These are phyloP conservation scores for Conopomorpha cramerella DNA, from an alignment of 1,140 invertebrate species.

Conservation along the genomic window DNA sequence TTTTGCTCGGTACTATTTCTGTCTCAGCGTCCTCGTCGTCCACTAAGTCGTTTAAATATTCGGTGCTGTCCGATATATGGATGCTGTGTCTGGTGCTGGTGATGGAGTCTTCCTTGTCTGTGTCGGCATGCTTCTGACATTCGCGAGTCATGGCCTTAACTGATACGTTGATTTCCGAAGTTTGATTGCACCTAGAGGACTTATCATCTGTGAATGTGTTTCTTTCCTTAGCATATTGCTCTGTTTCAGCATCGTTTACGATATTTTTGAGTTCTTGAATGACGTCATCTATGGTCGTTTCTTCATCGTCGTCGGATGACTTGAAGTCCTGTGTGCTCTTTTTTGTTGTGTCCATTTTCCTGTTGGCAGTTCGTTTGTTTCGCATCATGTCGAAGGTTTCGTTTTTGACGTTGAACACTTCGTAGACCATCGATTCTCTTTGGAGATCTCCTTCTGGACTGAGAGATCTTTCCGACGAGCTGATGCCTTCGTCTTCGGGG, in stretches of 20 bases:
- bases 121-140: slow-evolving; percentile 28
- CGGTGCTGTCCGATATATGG: slow-evolving; percentile 39
- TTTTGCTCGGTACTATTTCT: slow-evolving; percentile 66
- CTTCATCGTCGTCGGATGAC: slow-evolving; percentile 69
- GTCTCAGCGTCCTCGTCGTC: slow-evolving; percentile 48
- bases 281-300: slow-evolving; percentile 86
- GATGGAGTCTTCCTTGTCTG: slow-evolving; percentile 53
- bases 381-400: slow-evolving; percentile 61
- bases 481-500: slow-evolving; percentile 84
- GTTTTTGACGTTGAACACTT: slow-evolving; percentile 65
- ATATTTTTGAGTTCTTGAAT: slow-evolving; percentile 84
- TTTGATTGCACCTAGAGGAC: slow-evolving; percentile 37
- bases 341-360: slow-evolving; percentile 36
- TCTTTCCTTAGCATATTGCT: slow-evolving; percentile 64
- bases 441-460: slow-evolving; percentile 68
- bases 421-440: slow-evolving; percentile 65
- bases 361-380: slow-evolving; percentile 38
- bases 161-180: slow-evolving; percentile 39
- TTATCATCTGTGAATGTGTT: slow-evolving; percentile 42
- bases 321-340: slow-evolving; percentile 51
- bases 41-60: slow-evolving; percentile 22
- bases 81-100: slow-evolving; percentile 56
- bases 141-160: slow-evolving; percentile 25
- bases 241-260: slow-evolving; percentile 80
- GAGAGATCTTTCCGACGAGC: slow-evolving; percentile 78